Evolutionary conservation across 30 jellyfish, hydroid and myxozoan species (phyloP), one percentile per base, ranked within the genome.

Genomic region (Aurelia aurita complex sp. Pacific): DNA sequence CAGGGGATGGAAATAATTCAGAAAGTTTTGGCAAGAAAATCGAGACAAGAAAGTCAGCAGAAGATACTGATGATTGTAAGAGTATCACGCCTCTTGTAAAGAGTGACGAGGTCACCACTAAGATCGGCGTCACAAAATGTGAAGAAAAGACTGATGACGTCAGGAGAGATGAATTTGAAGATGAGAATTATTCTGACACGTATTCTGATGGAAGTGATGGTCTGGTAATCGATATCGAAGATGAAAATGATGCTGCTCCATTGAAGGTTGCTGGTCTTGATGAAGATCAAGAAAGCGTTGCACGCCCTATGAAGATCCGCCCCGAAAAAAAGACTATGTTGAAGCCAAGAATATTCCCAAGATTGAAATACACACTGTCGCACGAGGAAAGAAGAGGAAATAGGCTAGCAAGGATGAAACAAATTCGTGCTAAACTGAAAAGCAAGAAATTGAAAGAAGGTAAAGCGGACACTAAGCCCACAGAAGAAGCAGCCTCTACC

Each of bases 341-440:
- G 10, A 82, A 82, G 65, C 85, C 74, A 42, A 64, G 85, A 18
- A 5, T 74, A 18, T 82, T 69, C 60, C 86, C 92, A 3, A 74
- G 80, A 76, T 2, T 82, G 59, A 82, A 82, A 55, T 82, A 82
- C 62, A 82, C 92, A 2, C 92, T 82, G n/a, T 82, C 92, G 5
- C 92, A 82, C 59, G 92, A 71, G 63, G 92, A 82, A 34, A 76
- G 85, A 34, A 82, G 64, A 43, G 85, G 85, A 1, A 82, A 82
- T 51, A 66, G 77, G 63, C 64, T 81, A 9, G 90, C 73, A 62
- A 82, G 62, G 64, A 59, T 42, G 71, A 82, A 82, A 23, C 46
- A 77, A 36, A 36, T 55, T 62, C 74, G 87, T 2, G 34, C 63
- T 62, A 82, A 60, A 15, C 42, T 55, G 64, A 82, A 72, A 50